phyloP scores from a whole-genome alignment of 2,888 invertebrate species.

The Tipula confusa region DNA sequence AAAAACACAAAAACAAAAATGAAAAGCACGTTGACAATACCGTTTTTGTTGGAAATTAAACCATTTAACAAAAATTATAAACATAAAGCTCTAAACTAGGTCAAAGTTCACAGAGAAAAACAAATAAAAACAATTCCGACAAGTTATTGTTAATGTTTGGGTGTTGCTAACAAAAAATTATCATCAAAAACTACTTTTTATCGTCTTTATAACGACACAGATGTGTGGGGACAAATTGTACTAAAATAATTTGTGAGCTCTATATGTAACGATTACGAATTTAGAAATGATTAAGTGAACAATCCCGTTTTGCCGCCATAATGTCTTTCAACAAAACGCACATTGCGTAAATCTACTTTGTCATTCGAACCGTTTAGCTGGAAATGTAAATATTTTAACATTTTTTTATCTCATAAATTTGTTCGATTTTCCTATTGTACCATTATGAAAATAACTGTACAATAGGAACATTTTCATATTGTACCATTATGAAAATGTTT shows the following conservation, averaged over 20 bases:
- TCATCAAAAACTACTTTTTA: background rate
- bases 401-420: background rate
- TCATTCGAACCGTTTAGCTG: background rate
- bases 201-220: background rate
- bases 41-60: background rate
- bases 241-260: background rate
- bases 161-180: background rate
- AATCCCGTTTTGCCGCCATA: background rate
- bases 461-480: background rate
- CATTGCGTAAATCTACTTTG: background rate
- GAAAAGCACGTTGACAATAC: background rate
- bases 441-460: background rate
- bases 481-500: no score
- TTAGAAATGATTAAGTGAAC: background rate
- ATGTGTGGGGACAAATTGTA: background rate
- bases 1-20: background rate
- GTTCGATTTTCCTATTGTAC: background rate
- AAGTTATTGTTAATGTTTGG: background rate
- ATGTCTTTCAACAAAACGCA: background rate
- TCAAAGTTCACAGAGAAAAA: background rate
- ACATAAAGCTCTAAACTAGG: background rate
- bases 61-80: background rate
- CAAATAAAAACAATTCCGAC: background rate
- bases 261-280: no score
- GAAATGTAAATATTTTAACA: no score